A percentile compares a stretch with the other conserved stretches of the same genome.
Evolutionary conservation across 2,888 invertebrate species (phyloP).

Genomic region (Liodrosophila aerea): DNA sequence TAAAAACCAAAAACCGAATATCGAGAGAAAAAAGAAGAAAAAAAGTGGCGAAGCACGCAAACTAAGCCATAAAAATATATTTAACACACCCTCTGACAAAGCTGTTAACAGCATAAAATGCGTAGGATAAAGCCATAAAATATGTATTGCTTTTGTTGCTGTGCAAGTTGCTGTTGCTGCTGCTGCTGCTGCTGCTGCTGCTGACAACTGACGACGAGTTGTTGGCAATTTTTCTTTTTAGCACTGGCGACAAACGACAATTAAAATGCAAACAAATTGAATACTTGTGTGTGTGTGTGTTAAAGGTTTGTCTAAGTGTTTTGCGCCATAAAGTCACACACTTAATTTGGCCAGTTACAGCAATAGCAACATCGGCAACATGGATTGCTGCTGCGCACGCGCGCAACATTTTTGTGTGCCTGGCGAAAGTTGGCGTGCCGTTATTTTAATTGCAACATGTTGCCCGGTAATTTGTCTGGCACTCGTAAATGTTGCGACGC

Average conservation of each 20-base stretch:
- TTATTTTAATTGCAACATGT: slow-evolving; percentile 75
- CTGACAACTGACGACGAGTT: slow-evolving; percentile 58
- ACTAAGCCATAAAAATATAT: slow-evolving; percentile 71
- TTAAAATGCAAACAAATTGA: slow-evolving; percentile 74
- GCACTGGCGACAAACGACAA: slow-evolving; percentile 69
- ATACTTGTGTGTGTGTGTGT: slow-evolving; percentile 30
- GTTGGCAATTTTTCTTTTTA: slow-evolving; percentile 70
- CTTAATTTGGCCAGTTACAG: slow-evolving; percentile 55
- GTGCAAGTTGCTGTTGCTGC: slow-evolving; percentile 11
- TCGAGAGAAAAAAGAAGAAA: slow-evolving; percentile 9
- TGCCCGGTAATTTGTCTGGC: slow-evolving; percentile 73
- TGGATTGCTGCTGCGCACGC: slow-evolving; percentile 61
- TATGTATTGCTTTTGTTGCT: slow-evolving; percentile 41
- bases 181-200: slow-evolving; percentile 26
- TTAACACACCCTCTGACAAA: slow-evolving; percentile 74
- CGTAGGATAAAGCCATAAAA: slow-evolving; percentile 70
- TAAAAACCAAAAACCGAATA: slow-evolving; percentile 28
- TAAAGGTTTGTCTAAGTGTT: slow-evolving; percentile 73
- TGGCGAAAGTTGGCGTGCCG: slow-evolving; percentile 73
- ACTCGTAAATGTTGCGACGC: slow-evolving; percentile 73
- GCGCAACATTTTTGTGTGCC: slow-evolving; percentile 63
- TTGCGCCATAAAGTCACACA: slow-evolving; percentile 65
- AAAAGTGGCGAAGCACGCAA: slow-evolving; percentile 58
- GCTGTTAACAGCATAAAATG: slow-evolving; percentile 73
- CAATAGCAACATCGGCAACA: slow-evolving; percentile 41